Evolutionary conservation across 2,888 invertebrate species (phyloP), one percentile per base, ranked within the genome.

Genomic region (Keiferia lycopersicella): DNA sequence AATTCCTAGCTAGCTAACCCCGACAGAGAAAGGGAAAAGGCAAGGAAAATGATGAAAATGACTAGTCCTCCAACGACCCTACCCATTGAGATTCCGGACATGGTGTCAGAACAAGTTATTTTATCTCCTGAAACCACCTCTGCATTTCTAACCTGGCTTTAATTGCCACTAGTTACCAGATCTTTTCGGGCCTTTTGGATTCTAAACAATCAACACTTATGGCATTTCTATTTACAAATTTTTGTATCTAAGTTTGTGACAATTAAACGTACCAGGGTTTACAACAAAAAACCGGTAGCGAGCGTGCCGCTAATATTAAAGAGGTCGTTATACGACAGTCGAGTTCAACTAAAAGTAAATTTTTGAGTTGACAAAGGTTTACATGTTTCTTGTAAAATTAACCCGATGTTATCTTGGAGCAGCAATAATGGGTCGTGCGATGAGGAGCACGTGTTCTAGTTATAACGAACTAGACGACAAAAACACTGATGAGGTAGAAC

Each of bases 321-420:
- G 74, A 82, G 84, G 83, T 80, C 72, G 81, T 82, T 80, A 80
- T 68, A 71, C 75, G 69, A 75, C 72, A 72, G 74, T 71, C 73
- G 74, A 74, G 62, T 61, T 56, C 26, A 56, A 56, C 34, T 56
- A 16, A 58, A 64, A 56, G 18, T 62, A 59, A 57, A 61, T 73
- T 80, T 82, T 62, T 53, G 45, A 61, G 73, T 80, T 82, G 84
- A 87, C 86, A 84, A 86, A 87, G 82, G 81, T 83, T 84, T 86
- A 84, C 83, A 82, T 81, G 84, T 84, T 88, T 78, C 86, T 81
- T 81, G 84, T 90, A 85, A 86, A 90, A 90, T 89, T 89, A 89
- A 87, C 71, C 69, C 71, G 90, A 90, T 89, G 79, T 75, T 88
- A 91, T 91, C 91, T 81, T 72, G 73, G 70, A 75, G 76, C 78